Percentiles rank a stretch among this genome's conserved stretches.
Conservation (phyloP, 2,797 vertebrate species). For the Sebastes glaucus region DNA sequence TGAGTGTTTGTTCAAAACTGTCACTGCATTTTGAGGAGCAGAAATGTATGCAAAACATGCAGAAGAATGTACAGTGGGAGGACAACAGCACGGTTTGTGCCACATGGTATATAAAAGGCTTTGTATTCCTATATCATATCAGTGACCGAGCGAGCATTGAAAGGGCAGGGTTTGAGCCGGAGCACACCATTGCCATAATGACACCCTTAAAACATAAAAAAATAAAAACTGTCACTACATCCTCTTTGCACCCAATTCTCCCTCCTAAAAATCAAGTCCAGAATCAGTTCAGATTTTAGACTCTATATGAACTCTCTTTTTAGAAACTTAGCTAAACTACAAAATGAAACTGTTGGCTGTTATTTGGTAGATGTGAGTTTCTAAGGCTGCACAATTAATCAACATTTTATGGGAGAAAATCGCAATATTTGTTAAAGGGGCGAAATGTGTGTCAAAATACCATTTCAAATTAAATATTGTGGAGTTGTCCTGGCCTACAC, state of each 20-base stretch:
- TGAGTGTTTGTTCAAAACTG: not conserved
- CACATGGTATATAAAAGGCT: not conserved
- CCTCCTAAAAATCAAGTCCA: not conserved
- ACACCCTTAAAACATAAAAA: not conserved
- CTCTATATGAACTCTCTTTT: not conserved
- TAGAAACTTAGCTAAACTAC: not conserved
- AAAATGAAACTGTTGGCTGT: not conserved
- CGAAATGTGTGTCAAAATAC: not conserved
- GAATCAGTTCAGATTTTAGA: not conserved
- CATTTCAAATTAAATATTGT: not conserved
- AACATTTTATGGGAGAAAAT: too few relatives aligned
- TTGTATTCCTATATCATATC: not conserved
- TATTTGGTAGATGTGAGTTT: not conserved
- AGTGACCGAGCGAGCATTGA: not conserved
- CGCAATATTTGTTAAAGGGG: not conserved
- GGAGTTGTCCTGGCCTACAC: not conserved
- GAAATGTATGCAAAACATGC: conserved; percentile 9
- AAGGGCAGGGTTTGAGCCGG: not conserved
- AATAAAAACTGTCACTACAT: not conserved
- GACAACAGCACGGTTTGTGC: not conserved
- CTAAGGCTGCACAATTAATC: not conserved
- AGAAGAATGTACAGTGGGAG: not conserved
- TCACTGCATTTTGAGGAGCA: conserved; percentile 12
- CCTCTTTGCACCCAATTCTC: not conserved
- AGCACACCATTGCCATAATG: not conserved